phyloP scores from a whole-genome alignment of 2,888 invertebrate genomes.

The Sarcophaga caerulescens region DNA sequence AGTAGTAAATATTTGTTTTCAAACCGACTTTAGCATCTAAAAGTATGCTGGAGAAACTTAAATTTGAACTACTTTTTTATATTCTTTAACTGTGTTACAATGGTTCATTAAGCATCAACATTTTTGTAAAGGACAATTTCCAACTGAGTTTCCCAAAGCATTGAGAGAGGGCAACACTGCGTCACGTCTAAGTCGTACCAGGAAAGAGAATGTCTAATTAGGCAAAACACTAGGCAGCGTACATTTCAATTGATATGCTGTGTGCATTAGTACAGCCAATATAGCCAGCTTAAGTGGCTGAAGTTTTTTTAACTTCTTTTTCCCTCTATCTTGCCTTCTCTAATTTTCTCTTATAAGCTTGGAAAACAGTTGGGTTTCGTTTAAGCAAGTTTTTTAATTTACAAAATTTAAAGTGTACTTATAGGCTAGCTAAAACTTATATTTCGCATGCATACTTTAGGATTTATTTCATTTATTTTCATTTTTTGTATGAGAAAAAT shows the following conservation, averaged over 20 bases:
- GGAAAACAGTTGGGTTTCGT: background rate
- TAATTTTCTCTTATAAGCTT: background rate
- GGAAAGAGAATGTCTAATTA: conserved; percentile 59
- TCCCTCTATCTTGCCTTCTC: background rate
- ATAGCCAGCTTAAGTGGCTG: background rate
- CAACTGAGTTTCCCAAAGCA: conserved; percentile 1
- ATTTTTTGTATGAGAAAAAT: background rate
- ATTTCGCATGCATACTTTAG: no score
- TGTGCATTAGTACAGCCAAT: background rate
- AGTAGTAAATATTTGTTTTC: no score
- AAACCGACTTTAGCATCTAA: background rate
- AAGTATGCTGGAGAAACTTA: background rate
- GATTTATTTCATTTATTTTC: no score
- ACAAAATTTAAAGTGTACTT: background rate
- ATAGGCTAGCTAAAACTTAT: no score
- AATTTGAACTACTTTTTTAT: background rate
- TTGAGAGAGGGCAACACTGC: background rate
- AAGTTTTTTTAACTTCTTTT: background rate
- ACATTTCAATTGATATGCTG: conserved; percentile 51
- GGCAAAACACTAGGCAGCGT: conserved; percentile 57
- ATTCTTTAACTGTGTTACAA: background rate
- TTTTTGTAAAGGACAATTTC: conserved; percentile 26
- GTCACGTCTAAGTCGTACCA: background rate
- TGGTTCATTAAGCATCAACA: conserved; percentile 17
- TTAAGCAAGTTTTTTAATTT: background rate